A percentile compares a stretch with the other conserved stretches of the same genome.
Conservation (phyloP, 2,113 vertebrate genomes). For the Zosterops japonicus region DNA sequence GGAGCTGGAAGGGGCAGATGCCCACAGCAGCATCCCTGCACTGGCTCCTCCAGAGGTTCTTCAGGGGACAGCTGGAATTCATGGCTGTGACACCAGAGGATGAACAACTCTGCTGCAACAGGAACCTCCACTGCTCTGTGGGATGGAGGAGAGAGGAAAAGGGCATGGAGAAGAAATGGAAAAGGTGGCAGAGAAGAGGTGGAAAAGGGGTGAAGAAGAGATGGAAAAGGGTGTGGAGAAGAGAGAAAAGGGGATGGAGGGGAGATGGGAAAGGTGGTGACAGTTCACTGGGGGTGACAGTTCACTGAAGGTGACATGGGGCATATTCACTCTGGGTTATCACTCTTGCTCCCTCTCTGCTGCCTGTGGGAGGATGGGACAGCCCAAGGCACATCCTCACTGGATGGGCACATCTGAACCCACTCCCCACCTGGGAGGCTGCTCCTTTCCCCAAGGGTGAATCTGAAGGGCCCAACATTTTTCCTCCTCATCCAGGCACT, state of each 20-base stretch:
- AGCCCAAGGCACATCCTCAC: neutral
- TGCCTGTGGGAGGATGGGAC: neutral
- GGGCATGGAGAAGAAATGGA: neutral
- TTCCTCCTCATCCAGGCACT: neutral
- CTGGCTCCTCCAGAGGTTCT: neutral
- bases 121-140: neutral
- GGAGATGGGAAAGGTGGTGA: neutral
- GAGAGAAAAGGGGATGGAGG: neutral
- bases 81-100: neutral
- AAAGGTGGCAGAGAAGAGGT: neutral
- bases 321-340: neutral
- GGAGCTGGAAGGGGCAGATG: neutral
- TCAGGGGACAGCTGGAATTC: neutral
- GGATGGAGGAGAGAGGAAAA: neutral
- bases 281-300: neutral
- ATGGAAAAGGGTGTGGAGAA: neutral
- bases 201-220: neutral
- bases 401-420: neutral
- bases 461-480: neutral
- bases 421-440: fast-evolving
- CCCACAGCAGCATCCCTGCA: fast-evolving
- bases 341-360: neutral
- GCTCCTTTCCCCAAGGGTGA: neutral
- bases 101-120: neutral
- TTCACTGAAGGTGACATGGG: neutral